A percentile compares a stretch with the other conserved stretches of the same genome.
Evolutionary conservation across 2,888 invertebrate species (phyloP).

Genomic region (Alsophila aescularia): DNA sequence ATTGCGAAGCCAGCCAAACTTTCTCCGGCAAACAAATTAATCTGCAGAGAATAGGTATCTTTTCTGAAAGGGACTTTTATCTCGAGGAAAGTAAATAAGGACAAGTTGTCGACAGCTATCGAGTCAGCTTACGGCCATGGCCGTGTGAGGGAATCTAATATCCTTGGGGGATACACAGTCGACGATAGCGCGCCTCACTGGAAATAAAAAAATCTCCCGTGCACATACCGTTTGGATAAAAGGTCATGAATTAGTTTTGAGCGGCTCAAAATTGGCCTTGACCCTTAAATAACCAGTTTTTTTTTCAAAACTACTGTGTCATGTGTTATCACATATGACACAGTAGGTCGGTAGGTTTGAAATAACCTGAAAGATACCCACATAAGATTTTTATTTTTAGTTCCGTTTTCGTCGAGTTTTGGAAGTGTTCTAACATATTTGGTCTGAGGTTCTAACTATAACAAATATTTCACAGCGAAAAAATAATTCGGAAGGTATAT

Average conservation of each 20-base stretch:
- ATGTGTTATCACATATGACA: too few species aligned
- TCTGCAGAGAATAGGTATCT: conserved; percentile 4
- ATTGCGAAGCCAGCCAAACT: not conserved
- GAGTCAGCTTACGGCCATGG: conserved; percentile 42
- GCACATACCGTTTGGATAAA: conserved; percentile 52
- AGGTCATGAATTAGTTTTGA: conserved; percentile 6
- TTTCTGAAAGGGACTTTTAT: conserved; percentile 26
- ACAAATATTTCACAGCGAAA: too few species aligned
- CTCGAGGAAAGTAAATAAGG: conserved; percentile 49
- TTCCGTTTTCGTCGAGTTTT: too few species aligned
- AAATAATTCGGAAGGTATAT: too few species aligned
- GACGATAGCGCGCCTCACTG: conserved; percentile 57
- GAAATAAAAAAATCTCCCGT: conserved; percentile 67
- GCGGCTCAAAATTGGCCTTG: too few species aligned
- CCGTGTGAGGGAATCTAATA: conserved; percentile 63
- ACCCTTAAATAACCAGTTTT: too few species aligned
- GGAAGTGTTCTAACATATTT: too few species aligned
- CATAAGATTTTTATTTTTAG: too few species aligned
- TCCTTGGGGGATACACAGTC: conserved; percentile 63
- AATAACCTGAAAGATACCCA: too few species aligned
- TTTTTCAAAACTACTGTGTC: too few species aligned
- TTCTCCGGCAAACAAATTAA: conserved; percentile 15
- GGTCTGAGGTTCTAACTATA: too few species aligned
- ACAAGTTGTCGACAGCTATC: conserved; percentile 50
- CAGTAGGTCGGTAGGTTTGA: too few species aligned